These are phyloP conservation scores for Stegophylla sp. DNA, from an alignment of 2,888 invertebrate species.

Conservation along the genomic window DNA sequence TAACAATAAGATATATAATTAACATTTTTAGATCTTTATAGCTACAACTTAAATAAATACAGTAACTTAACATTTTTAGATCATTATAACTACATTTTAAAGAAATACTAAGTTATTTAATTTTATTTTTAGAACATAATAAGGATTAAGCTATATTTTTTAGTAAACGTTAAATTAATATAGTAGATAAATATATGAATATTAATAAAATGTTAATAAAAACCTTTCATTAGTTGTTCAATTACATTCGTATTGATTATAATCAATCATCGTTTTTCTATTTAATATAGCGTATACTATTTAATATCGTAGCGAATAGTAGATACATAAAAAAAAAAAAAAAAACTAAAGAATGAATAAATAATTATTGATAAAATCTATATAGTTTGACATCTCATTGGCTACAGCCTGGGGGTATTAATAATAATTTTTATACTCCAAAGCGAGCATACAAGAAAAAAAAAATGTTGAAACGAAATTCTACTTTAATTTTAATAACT, in stretches of 20 bases:
- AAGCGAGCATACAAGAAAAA: not conserved
- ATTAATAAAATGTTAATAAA: not conserved
- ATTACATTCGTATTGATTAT: not conserved
- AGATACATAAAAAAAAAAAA: not conserved
- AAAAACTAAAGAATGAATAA: not conserved
- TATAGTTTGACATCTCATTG: not conserved
- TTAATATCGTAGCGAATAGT: not conserved
- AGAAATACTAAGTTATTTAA: no score
- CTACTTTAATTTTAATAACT: slow-evolving; percentile 19
- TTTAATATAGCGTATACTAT: not conserved
- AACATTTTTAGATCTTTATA: no score
- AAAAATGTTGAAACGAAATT: not conserved
- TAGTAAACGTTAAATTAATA: no score
- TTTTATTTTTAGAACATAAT: no score
- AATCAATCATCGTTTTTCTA: not conserved
- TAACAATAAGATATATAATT: no score
- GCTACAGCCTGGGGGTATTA: not conserved
- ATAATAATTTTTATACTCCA: not conserved
- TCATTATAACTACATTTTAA: no score
- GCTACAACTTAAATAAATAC: no score
- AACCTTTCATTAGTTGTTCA: not conserved
- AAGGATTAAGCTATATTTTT: no score
- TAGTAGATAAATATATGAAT: no score
- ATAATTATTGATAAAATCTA: slow-evolving; percentile 3
- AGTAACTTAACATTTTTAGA: no score